A percentile compares a stretch with the other conserved stretches of the same genome.
These are phyloP conservation scores for Lethenteron camtschaticum DNA, from an alignment of 2,113 vertebrate species.

Conservation along the genomic window DNA sequence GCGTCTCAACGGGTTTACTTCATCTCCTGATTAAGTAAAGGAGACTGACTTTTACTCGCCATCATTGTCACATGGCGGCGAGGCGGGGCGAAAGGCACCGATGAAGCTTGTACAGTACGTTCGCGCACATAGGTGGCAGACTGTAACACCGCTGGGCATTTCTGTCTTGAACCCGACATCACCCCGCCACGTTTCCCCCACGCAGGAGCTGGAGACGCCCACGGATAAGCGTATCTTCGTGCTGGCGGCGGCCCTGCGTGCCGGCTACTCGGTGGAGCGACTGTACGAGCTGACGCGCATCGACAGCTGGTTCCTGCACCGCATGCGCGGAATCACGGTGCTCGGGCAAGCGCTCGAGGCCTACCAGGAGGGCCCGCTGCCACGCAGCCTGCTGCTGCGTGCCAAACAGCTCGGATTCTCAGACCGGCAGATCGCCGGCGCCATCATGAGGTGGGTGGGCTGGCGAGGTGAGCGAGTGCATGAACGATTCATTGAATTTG, in stretches of 20 bases:
- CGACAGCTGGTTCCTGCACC: conserved; percentile 82
- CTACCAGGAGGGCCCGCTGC: conserved; percentile 38
- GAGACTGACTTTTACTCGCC: too few species aligned
- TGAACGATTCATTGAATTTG: too few species aligned
- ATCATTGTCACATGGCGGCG: too few species aligned
- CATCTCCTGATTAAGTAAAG: not conserved
- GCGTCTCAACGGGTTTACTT: not conserved
- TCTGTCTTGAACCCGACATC: too few species aligned
- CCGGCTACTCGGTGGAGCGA: conserved; percentile 53
- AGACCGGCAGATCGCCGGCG: conserved; percentile 74
- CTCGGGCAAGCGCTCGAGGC: conserved; percentile 43
- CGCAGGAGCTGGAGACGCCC: conserved; percentile 66
- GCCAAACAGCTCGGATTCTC: conserved; percentile 90
- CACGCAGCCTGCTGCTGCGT: conserved; percentile 32
- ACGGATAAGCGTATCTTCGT: conserved; percentile 91
- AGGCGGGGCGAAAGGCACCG: too few species aligned
- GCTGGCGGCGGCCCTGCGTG: conserved; percentile 51
- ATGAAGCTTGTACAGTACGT: too few species aligned
- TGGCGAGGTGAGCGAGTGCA: too few species aligned
- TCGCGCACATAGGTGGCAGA: too few species aligned
- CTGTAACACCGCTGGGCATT: too few species aligned
- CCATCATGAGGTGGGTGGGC: conserved; percentile 48
- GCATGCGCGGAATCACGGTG: conserved; percentile 47
- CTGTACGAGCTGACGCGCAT: conserved; percentile 74
- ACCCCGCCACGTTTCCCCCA: too few species aligned